Evolutionary conservation across 2,113 vertebrate species (phyloP).

Genomic region (Melanotaenia duboulayi): DNA sequence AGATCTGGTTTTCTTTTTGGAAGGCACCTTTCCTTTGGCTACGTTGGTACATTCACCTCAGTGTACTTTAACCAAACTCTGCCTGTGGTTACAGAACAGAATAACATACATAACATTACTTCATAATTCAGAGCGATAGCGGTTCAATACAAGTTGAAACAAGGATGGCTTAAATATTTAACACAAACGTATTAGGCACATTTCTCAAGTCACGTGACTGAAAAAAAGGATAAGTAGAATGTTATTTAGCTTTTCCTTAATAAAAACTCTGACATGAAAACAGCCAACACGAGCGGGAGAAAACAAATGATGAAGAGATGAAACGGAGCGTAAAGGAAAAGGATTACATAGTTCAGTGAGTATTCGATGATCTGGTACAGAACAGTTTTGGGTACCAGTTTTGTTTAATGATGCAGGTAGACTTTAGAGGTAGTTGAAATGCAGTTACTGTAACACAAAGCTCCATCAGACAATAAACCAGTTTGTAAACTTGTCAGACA

Average conservation of each 20-base stretch:
- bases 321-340: conserved; percentile 11
- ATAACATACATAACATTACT: conserved; percentile 23
- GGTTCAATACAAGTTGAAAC: conserved; percentile 27
- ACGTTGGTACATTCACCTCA: conserved; percentile 19
- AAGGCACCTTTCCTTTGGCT: not conserved
- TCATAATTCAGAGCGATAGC: conserved; percentile 16
- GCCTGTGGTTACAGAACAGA: conserved; percentile 14
- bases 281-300: not conserved
- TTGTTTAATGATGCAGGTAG: not conserved
- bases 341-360: conserved; percentile 26
- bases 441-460: not conserved
- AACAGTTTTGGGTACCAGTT: not conserved
- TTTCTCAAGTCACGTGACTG: not conserved
- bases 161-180: conserved; percentile 7
- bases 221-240: not conserved
- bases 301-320: not conserved
- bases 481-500: not conserved
- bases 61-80: conserved; percentile 1
- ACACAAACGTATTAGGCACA: not conserved
- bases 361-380: not conserved
- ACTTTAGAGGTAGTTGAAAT: not conserved
- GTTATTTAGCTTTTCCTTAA: not conserved
- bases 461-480: not conserved
- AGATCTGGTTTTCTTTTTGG: not conserved
- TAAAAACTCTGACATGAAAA: not conserved